These are phyloP conservation scores for Globodera rostochiensis DNA, from an alignment of 1,140 invertebrate species.

Conservation along the genomic window DNA sequence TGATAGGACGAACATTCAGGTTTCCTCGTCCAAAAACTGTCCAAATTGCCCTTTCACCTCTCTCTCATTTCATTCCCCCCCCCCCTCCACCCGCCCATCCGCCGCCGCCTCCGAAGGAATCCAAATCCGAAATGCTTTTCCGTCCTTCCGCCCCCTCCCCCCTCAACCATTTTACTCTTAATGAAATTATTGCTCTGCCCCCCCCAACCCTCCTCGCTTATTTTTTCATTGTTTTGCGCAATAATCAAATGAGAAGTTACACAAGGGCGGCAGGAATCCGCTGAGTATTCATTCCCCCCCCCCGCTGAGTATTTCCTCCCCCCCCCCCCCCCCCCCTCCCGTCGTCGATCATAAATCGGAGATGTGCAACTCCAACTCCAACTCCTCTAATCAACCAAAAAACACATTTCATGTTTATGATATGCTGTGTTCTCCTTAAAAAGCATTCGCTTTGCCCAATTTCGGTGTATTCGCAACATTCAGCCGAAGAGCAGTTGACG, in stretches of 20 bases:
- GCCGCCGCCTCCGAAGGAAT: no score
- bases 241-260: not conserved
- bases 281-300: not conserved
- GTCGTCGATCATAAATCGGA: not conserved
- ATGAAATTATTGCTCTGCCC: no score
- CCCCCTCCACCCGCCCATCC: no score
- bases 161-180: not conserved
- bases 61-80: not conserved
- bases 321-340: no score
- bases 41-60: not conserved
- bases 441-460: not conserved
- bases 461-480: not conserved
- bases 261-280: not conserved
- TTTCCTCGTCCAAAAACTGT: not conserved
- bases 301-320: no score
- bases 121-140: not conserved
- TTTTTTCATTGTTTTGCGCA: conserved; percentile 1
- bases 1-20: not conserved
- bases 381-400: not conserved
- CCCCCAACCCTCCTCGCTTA: not conserved
- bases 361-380: not conserved
- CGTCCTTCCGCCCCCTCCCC: not conserved
- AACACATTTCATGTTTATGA: not conserved
- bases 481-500: not conserved
- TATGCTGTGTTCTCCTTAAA: not conserved